Percentiles rank a stretch among this genome's conserved stretches.
phyloP scores from a whole-genome alignment of 2,797 vertebrate genomes.

The Peromyscus eremicus region DNA sequence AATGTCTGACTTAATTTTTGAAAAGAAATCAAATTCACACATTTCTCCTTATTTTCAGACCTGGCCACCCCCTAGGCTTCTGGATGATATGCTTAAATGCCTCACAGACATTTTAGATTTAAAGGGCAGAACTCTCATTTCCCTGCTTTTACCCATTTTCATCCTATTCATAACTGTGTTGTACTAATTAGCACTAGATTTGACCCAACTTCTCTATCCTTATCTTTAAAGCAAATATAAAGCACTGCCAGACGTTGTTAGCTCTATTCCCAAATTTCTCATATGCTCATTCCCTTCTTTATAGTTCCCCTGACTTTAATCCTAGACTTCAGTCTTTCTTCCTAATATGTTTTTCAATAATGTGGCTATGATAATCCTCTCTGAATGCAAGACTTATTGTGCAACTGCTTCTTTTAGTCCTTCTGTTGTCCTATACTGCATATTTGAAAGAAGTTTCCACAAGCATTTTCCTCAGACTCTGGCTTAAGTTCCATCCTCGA shows the following conservation, averaged over 20 bases:
- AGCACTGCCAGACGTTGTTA: background rate
- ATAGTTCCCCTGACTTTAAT: background rate
- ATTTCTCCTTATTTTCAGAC: background rate
- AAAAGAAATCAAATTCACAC: background rate
- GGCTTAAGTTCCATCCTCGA: background rate
- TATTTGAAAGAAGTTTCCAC: slow-evolving; percentile 15
- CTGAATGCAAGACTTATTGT: slow-evolving; percentile 36
- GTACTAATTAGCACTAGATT: background rate
- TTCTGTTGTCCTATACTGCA: slow-evolving; percentile 4
- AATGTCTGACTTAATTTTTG: slow-evolving; percentile 22
- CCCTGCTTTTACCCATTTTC: background rate
- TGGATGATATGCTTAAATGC: background rate
- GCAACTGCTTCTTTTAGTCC: slow-evolving; percentile 3
- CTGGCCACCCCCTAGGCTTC: background rate
- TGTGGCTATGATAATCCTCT: background rate
- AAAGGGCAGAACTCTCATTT: background rate
- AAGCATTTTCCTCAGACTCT: slow-evolving; percentile 10
- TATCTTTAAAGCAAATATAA: background rate
- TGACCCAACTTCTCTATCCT: background rate
- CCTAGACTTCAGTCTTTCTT: slow-evolving; percentile 5
- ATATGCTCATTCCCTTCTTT: background rate
- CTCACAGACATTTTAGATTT: background rate
- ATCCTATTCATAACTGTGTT: background rate
- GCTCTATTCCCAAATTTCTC: background rate
- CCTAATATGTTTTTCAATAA: slow-evolving; percentile 1